These are phyloP conservation scores for Psix sp. DNA, from an alignment of 1,140 invertebrate genomes.

Conservation along the genomic window DNA sequence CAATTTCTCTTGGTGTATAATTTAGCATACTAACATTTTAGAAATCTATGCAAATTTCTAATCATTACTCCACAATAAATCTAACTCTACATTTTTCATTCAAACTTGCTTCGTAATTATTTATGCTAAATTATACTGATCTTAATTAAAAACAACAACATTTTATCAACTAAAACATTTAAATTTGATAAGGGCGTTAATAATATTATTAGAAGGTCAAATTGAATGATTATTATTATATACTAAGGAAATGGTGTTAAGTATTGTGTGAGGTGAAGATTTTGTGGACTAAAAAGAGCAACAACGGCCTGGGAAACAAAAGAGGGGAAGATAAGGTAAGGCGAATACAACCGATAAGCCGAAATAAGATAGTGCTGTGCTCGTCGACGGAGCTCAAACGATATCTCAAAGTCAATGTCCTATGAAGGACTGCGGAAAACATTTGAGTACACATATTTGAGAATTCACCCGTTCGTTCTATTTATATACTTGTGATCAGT, in stretches of 20 bases:
- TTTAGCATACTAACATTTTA: no score
- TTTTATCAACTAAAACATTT: not conserved
- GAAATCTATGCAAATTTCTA: no score
- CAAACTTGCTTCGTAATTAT: no score
- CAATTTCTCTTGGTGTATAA: no score
- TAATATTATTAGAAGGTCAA: conserved; percentile 1
- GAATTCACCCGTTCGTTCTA: conserved; percentile 44
- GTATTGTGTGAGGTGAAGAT: conserved; percentile 48
- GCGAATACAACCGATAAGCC: conserved; percentile 72
- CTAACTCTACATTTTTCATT: no score
- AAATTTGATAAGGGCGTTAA: not conserved
- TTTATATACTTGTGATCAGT: conserved; percentile 36
- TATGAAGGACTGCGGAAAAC: conserved; percentile 73
- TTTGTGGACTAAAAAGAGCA: conserved; percentile 49
- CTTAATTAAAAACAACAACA: no score
- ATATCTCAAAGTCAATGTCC: conserved; percentile 78
- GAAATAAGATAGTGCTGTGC: conserved; percentile 70
- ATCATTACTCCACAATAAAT: no score
- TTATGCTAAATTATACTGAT: no score
- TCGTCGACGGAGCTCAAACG: conserved; percentile 65
- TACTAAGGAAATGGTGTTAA: conserved; percentile 23
- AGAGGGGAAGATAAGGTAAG: conserved; percentile 68
- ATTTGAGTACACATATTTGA: conserved; percentile 56
- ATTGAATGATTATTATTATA: conserved; percentile 20
- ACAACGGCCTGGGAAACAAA: conserved; percentile 53